These are phyloP conservation scores for Coenobita brevimanus DNA, from an alignment of 1,140 invertebrate genomes.

Conservation along the genomic window DNA sequence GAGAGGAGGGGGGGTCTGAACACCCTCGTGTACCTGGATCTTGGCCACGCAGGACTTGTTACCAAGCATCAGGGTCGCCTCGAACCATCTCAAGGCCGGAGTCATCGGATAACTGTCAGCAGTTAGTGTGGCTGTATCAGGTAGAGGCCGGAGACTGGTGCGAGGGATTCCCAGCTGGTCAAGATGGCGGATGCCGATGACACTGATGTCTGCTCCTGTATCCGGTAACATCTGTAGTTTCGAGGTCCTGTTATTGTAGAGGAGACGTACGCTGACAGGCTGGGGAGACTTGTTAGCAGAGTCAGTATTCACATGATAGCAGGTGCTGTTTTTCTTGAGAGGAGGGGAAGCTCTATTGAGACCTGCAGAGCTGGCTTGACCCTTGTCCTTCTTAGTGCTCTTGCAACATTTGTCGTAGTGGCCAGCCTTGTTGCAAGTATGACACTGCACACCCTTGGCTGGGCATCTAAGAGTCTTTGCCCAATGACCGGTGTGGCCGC, in stretches of 20 bases:
- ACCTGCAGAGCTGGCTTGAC: neutral
- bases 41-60: neutral
- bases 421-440: neutral
- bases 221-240: neutral
- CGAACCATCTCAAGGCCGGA: neutral
- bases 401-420: constrained; percentile 1
- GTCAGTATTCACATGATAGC: neutral
- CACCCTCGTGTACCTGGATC: neutral
- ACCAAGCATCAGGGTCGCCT: neutral
- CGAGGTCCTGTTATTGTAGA: neutral
- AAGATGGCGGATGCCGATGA: neutral
- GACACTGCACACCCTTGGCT: neutral
- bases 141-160: neutral
- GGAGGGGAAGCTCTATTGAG: neutral
- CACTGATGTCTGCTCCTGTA: neutral
- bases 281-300: neutral
- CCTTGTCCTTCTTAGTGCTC: neutral
- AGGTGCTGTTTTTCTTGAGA: neutral
- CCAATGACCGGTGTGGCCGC: neutral
- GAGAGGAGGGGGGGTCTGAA: neutral
- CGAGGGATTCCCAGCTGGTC: neutral
- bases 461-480: neutral
- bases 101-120: neutral
- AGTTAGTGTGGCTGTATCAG: neutral
- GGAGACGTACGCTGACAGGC: neutral